phyloP scores from a whole-genome alignment of 53 echinoderm and acorn worm genomes.

The Stichopus horrens region DNA sequence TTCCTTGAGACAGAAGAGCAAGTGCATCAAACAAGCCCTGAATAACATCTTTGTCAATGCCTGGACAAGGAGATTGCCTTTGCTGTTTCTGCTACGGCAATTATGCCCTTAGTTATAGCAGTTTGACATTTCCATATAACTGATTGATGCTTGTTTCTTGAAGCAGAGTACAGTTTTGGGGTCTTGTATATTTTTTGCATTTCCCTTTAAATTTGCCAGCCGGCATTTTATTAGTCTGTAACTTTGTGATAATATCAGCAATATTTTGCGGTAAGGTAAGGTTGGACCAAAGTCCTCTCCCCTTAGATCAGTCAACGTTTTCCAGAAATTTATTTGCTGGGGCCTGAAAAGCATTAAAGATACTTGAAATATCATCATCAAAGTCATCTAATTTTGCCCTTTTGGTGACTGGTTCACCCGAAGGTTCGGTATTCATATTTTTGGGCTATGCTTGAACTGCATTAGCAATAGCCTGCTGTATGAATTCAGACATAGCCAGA shows the following conservation, averaged over 20 bases:
- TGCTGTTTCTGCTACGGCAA: background rate
- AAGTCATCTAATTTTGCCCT: background rate
- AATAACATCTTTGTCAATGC: conserved; percentile 8
- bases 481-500: background rate
- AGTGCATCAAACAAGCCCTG: conserved; percentile 23
- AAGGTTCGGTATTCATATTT: background rate
- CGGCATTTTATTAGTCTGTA: background rate
- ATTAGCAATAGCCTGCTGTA: background rate
- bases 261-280: background rate
- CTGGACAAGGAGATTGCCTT: background rate
- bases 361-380: background rate
- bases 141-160: conserved; percentile 16
- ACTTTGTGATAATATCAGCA: conserved; percentile 12
- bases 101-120: conserved; percentile 11
- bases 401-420: background rate
- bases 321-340: conserved; percentile 2
- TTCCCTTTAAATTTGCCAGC: background rate
- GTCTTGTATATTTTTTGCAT: conserved; percentile 4
- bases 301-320: background rate
- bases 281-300: background rate
- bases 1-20: conserved; percentile 33
- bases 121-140: conserved; percentile 16
- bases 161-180: background rate
- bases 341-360: background rate
- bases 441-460: background rate